Evolutionary conservation across 1,140 invertebrate genomes (phyloP), one percentile per base, ranked within the genome.

Genomic region (Sogatella furcifera): DNA sequence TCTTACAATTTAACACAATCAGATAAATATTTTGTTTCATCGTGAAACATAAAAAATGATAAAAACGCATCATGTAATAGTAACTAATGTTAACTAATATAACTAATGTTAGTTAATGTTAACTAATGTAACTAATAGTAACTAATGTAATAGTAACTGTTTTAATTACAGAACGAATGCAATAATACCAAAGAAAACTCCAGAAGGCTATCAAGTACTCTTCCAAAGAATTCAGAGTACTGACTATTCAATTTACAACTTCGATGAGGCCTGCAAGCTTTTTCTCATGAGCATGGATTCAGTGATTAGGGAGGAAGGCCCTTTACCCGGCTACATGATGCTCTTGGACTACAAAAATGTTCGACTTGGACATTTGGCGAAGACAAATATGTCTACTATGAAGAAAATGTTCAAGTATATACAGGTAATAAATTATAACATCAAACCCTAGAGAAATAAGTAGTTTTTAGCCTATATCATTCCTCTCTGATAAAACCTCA

Each of bases 331-430:
- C 2, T 82, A 52, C 4, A 52, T 59, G 31, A 78, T 83, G 28
- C 75, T 83, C 55, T 83, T 83, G 65, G 82, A 83, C 66, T 82
- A 83, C 78, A 81, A 81, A 67, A 80, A 80, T 13, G 77, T 80
- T 56, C 74, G 72, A 14, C 71, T 83, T 6, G 79, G 80, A 0
- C 82, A 84, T 70, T 69, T 84, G 22, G 78, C 81, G 1, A 71
- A 80, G 63, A 77, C 83, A 0, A 81, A 76, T 22, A 59, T 83
- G 34, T 78, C 79, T 1, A 76, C 79, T 4, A 65, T 83, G 3
- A 73, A 77, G 63, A 77, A 78, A 17, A 82, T 81, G 64, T 80
- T 84, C 77, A 67, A 74, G 59, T 84, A 84, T 64, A 81, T 84
- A 62, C 82, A 84, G 78, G 81, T 83, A n/a, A n/a, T n/a, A 66